These are phyloP conservation scores for Orchesellides sinensis DNA, from an alignment of 2,888 invertebrate species.

Conservation along the genomic window DNA sequence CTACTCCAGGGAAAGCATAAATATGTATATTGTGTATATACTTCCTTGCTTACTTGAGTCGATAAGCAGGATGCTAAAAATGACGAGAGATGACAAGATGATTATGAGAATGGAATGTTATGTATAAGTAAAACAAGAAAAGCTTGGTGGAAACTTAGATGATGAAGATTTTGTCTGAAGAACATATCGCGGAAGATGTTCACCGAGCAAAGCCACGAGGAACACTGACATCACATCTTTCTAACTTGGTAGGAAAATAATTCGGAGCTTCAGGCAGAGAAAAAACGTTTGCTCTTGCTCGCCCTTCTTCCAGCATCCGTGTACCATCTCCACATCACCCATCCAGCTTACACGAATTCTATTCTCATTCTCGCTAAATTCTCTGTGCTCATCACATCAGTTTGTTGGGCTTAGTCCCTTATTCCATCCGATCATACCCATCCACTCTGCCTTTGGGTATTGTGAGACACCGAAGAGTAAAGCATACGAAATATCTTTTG, in stretches of 20 bases:
- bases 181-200: constrained; percentile 58
- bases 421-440: neutral
- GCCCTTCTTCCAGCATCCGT: neutral
- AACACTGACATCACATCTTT: constrained; percentile 59
- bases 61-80: constrained; percentile 36
- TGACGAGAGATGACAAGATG: constrained; percentile 44
- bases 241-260: constrained; percentile 44
- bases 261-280: constrained; percentile 34
- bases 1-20: neutral
- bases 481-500: constrained; percentile 21
- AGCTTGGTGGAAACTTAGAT: neutral
- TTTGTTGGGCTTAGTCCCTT: constrained; percentile 7
- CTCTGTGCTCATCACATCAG: constrained; percentile 2
- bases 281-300: neutral
- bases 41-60: neutral
- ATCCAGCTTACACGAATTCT: constrained; percentile 21
- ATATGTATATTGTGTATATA: constrained; percentile 21
- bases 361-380: neutral
- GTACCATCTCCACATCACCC: neutral
- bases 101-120: constrained; percentile 32
- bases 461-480: constrained; percentile 41
- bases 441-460: constrained; percentile 33
- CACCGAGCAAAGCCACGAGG: constrained; percentile 68
- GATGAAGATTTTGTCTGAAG: constrained; percentile 1
- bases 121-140: constrained; percentile 28